Conservation (phyloP, 2,113 vertebrate genomes). For the Cercocebus atys region DNA sequence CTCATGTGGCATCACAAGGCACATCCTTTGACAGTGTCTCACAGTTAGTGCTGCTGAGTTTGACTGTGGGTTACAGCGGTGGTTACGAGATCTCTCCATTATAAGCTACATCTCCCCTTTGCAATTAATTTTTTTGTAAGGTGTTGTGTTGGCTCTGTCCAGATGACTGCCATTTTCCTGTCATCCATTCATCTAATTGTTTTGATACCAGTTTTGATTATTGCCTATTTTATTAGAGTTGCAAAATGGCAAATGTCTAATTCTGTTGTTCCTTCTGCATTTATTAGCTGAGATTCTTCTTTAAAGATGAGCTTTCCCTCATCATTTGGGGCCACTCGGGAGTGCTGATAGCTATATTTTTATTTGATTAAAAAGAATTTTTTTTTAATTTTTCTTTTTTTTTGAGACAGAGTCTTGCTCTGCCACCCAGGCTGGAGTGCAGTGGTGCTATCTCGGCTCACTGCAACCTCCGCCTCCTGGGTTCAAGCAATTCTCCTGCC, state of each 20-base stretch:
- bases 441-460: neutral
- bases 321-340: accelerated
- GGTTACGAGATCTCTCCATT: neutral
- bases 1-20: neutral
- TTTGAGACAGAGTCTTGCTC: neutral
- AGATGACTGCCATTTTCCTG: neutral
- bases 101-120: neutral
- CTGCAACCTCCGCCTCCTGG: neutral
- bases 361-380: neutral
- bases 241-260: neutral
- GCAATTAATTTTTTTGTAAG: neutral
- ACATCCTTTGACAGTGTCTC: neutral
- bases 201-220: constrained; percentile 30
- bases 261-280: neutral
- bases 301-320: neutral
- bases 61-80: neutral
- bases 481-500: neutral
- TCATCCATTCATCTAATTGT: neutral
- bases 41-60: neutral
- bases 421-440: neutral
- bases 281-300: neutral
- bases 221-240: neutral
- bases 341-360: neutral
- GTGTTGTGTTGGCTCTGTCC: neutral
- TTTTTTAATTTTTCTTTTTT: neutral